A percentile compares a stretch with the other conserved stretches of the same genome.
Conservation (phyloP, 2,888 invertebrate species). For the Tryphoninae sp. region DNA sequence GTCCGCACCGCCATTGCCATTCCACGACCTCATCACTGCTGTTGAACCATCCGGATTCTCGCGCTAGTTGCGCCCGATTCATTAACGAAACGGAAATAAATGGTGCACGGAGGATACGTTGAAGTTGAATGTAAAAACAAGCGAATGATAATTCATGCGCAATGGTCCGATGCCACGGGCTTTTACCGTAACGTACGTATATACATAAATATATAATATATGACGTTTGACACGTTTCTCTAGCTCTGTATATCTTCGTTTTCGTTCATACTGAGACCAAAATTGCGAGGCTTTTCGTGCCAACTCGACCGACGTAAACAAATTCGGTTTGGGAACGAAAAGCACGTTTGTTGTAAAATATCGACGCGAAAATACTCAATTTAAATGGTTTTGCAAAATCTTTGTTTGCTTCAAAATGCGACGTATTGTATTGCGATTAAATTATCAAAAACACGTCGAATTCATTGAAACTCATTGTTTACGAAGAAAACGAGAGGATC, state of each 20-base stretch:
- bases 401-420: no score
- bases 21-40: background rate
- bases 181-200: background rate
- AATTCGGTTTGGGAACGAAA: no score
- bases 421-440: no score
- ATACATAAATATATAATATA: no score
- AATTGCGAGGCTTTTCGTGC: no score
- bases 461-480: no score
- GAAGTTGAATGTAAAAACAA: constrained; percentile 18
- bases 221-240: background rate
- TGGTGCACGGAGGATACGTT: constrained; percentile 4
- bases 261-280: no score
- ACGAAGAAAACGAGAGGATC: background rate
- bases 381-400: no score
- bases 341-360: no score
- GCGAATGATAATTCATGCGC: constrained; percentile 10
- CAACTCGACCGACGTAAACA: no score
- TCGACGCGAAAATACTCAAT: no score
- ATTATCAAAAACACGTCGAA: no score
- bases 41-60: constrained; percentile 17
- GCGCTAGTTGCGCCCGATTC: constrained; percentile 13
- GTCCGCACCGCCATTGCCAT: background rate
- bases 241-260: background rate
- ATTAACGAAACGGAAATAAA: constrained; percentile 31
- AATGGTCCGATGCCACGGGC: background rate